These are phyloP conservation scores for Folsomia manolachei DNA, from an alignment of 2,888 invertebrate genomes.

Conservation along the genomic window DNA sequence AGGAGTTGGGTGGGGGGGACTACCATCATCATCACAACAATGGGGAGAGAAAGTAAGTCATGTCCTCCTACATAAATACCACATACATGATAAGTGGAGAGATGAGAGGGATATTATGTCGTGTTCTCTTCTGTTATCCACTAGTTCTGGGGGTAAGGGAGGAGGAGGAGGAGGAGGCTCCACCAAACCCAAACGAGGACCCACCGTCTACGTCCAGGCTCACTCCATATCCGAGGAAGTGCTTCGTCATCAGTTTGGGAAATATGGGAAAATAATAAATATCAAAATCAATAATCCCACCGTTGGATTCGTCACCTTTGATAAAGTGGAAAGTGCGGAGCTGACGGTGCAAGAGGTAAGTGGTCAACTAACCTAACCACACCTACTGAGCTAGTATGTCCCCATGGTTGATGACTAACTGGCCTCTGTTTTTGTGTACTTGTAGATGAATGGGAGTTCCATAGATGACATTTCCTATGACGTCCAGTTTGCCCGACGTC, in stretches of 20 bases:
- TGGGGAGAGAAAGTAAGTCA: neutral
- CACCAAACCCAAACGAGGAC: conserved; percentile 67
- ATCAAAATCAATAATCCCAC: conserved; percentile 51
- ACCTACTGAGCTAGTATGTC: neutral
- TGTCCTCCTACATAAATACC: too few species aligned
- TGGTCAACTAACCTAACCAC: too few species aligned
- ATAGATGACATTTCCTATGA: conserved; percentile 40
- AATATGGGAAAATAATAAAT: conserved; percentile 45
- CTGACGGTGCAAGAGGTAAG: conserved; percentile 72
- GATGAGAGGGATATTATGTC: too few species aligned
- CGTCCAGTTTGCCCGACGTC: conserved; percentile 47
- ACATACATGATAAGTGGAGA: too few species aligned
- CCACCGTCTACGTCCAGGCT: conserved; percentile 77
- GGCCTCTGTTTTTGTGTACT: too few species aligned
- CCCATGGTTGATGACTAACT: too few species aligned
- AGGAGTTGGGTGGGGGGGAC: neutral
- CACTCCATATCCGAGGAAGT: conserved; percentile 76
- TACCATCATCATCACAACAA: too few species aligned
- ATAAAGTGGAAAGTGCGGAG: conserved; percentile 80
- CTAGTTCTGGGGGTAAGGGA: too few species aligned
- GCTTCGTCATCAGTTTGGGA: conserved; percentile 55
- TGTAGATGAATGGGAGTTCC: conserved; percentile 39
- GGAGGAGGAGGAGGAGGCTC: too few species aligned
- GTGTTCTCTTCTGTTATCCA: too few species aligned
- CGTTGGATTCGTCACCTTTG: conserved; percentile 87